Conservation (phyloP, 2,113 vertebrate genomes). For the Arvicanthis niloticus region DNA sequence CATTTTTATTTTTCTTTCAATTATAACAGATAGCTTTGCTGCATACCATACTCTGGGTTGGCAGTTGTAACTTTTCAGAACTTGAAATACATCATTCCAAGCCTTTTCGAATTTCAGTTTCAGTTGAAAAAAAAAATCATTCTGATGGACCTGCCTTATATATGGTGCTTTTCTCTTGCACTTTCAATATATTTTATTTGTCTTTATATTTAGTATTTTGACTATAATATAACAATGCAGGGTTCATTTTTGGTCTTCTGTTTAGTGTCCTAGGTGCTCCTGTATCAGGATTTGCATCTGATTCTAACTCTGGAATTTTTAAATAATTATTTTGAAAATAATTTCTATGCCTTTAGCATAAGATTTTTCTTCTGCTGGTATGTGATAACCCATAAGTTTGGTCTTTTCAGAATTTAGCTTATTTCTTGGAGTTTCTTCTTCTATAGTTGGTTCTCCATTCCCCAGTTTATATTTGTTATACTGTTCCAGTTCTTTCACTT, state of each 20-base stretch:
- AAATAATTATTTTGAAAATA: background rate
- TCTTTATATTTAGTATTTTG: background rate
- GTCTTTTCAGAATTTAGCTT: background rate
- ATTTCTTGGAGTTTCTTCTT: background rate
- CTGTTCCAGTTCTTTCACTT: background rate
- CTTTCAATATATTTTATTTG: background rate
- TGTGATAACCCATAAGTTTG: background rate
- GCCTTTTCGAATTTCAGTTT: background rate
- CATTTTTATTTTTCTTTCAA: background rate
- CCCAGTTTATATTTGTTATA: background rate
- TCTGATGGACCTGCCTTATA: background rate
- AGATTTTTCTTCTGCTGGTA: background rate
- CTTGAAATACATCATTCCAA: background rate
- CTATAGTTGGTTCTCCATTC: background rate
- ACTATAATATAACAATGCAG: background rate
- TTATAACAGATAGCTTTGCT: background rate
- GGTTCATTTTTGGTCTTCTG: background rate
- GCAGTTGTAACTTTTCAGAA: background rate
- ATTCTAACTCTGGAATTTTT: background rate
- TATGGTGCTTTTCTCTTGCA: background rate
- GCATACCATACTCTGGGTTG: background rate
- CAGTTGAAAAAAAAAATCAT: background rate
- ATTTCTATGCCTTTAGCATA: background rate
- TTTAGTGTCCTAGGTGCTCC: too few relatives aligned
- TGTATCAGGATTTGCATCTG: too few relatives aligned